Base-by-base conservation (phyloP, 2,888 invertebrate genomes). In the Scaptomyza flava region DNA sequence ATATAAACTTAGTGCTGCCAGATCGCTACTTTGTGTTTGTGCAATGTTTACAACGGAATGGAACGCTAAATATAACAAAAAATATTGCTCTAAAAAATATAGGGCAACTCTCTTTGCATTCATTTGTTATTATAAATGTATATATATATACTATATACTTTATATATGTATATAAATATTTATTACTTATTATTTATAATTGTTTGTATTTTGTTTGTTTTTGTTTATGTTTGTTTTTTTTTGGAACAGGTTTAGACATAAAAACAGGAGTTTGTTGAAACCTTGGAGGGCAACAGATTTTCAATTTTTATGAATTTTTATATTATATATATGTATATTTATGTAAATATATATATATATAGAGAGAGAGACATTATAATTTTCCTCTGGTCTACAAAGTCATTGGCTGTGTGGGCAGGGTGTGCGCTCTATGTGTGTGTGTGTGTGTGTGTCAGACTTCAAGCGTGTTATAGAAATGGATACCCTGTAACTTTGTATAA, bases 231-330 rank as follows among this genome's bases (percentile, higher is more conserved):
- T 60, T 17, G 17, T 50, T 54, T 60, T n/a, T n/a, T 61, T 34
- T 81, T 81, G 77, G 75, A 77, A 77, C 77, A 77, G 77, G 73
- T 73, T 74, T 63, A 80, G 81, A 85, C 86, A 71, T 81, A 68
- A 86, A 86, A 83, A 82, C 73, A 82, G 81, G 81, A 87, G 81
- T 81, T 74, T 81, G 81, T 79, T 82, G 82, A 82, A 82, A 82
- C 82, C 82, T 82, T 82, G 87, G 82, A 82, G 81, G 81, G 81
- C 82, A 83, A 82, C 84, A 81, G 84, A 78, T 80, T 62, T 61
- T 62, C 62, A 74, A 74, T 65, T 59, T 47, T 68, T 59, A 62
- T 50, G 57, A 78, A 17, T 17, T 17, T 17, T 17, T 48, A 65
- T n/a, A 65, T 30, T 62, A 27, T 43, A 7, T 61, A 20, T 46